Percentiles rank a stretch among this genome's conserved stretches.
phyloP scores from a whole-genome alignment of 2,113 vertebrate genomes.

The Corythoichthys haematopterus region DNA sequence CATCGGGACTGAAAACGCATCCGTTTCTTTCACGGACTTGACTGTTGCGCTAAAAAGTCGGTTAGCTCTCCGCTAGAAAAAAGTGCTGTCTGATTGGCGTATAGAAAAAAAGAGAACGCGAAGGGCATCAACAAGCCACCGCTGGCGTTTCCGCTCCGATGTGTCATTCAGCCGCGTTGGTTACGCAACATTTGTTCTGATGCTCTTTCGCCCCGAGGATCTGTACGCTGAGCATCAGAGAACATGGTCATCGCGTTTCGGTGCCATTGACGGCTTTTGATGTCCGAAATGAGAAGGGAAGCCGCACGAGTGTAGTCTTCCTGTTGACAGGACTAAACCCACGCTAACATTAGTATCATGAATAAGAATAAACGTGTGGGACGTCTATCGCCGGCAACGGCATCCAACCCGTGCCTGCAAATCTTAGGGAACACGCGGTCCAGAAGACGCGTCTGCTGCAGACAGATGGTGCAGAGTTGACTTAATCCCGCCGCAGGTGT shows the following conservation, averaged over 20 bases:
- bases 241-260: constrained; percentile 11
- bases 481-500: not conserved
- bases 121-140: not conserved
- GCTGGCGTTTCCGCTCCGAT: not conserved
- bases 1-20: not conserved
- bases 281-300: constrained; percentile 37
- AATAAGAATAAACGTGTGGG: too few relatives aligned
- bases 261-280: too few relatives aligned
- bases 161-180: constrained; percentile 38
- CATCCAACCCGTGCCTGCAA: not conserved
- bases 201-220: constrained; percentile 50
- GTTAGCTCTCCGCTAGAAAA: too few relatives aligned
- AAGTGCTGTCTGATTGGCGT: not conserved
- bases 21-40: not conserved
- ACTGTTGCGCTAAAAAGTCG: not conserved
- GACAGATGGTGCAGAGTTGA: not conserved
- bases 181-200: constrained; percentile 64
- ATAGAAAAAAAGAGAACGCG: not conserved
- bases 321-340: too few relatives aligned
- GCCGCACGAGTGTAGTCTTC: not conserved
- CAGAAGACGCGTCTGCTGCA: not conserved
- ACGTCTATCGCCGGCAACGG: too few relatives aligned
- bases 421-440: constrained; percentile 8
- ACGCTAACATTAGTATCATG: too few relatives aligned
- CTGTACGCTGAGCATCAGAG: constrained; percentile 30